Evolutionary conservation across 1,140 invertebrate genomes (phyloP), one percentile per base, ranked within the genome.

Genomic region (Drosophila ogumai): DNA sequence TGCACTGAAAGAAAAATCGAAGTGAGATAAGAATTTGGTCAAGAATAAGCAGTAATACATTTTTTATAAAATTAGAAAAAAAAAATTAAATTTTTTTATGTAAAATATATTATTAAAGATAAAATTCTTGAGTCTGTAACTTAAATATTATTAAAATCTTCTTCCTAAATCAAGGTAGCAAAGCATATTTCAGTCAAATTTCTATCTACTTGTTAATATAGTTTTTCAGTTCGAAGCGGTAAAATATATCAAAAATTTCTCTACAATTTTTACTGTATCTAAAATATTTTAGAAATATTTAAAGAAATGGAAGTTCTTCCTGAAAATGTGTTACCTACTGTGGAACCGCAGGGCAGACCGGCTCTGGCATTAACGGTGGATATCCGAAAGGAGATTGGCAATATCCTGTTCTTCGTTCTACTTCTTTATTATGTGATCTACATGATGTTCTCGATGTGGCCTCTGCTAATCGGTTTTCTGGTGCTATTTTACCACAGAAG

Each of bases 11-110:
- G 38, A 41, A 63, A 63, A 36, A 1, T 0, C 2, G 1, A 15
- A 4, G 3, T 0, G 6, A 0, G 19, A 3, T 1, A 15, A 0
- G 10, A 19, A 19, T 19, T 34, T 6, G 6, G 0, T n/a, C 3
- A 28, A 6, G 43, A 19, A 44, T 12, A 12, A 10, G 17, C 1
- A 28, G 25, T 10, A 17, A 1, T 7, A 9, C 3, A 17, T 3
- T 8, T 41, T 8, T 41, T 8, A 0, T 3, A 41, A 4, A 41
- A 41, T 9, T 3, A 7, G 3, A 22, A 22, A 22, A 22, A 22
- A 22, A 22, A 22, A 22, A n/a, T n/a, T n/a, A n/a, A n/a, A n/a
- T n/a, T n/a, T n/a, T n/a, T n/a, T n/a, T n/a, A n/a, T n/a, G n/a
- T n/a, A 22, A 22, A 22, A 22, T 22, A 22, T 28, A 28, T 28